Evolutionary conservation across 1,140 invertebrate genomes (phyloP).

Genomic region (Heliconius himera): DNA sequence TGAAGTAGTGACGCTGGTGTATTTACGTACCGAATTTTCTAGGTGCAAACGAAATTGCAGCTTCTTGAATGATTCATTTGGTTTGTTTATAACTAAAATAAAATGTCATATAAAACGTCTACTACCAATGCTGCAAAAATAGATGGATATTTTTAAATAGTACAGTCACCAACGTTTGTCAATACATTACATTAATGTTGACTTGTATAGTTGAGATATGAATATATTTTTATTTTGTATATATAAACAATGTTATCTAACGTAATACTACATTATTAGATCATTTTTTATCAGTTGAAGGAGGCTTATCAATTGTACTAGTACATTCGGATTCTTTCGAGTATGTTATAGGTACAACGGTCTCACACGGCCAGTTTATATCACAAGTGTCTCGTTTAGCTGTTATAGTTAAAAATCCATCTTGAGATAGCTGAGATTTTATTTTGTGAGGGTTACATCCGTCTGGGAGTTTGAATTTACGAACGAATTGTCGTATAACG

Average conservation of each 20-base stretch:
- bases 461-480: constrained; percentile 66
- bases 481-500: constrained; percentile 56
- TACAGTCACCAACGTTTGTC: background rate
- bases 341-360: constrained; percentile 50
- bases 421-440: constrained; percentile 53
- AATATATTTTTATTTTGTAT: background rate
- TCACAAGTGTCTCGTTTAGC: constrained; percentile 54
- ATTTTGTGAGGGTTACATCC: constrained; percentile 59
- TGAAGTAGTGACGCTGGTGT: constrained; percentile 46
- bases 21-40: constrained; percentile 57
- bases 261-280: background rate
- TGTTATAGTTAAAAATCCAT: constrained; percentile 63
- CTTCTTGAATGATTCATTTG: constrained; percentile 20
- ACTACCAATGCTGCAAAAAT: background rate
- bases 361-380: constrained; percentile 55
- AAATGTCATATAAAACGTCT: background rate
- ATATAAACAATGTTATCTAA: background rate
- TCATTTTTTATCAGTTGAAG: constrained; percentile 11
- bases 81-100: constrained; percentile 19
- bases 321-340: constrained; percentile 10
- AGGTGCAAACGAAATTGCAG: constrained; percentile 40
- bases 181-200: background rate
- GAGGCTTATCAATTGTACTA: constrained; percentile 18
- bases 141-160: background rate
- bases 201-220: background rate